Evolutionary conservation across 2,113 vertebrate species (phyloP), one percentile per base, ranked within the genome.

Genomic region (Lagopus leucura): DNA sequence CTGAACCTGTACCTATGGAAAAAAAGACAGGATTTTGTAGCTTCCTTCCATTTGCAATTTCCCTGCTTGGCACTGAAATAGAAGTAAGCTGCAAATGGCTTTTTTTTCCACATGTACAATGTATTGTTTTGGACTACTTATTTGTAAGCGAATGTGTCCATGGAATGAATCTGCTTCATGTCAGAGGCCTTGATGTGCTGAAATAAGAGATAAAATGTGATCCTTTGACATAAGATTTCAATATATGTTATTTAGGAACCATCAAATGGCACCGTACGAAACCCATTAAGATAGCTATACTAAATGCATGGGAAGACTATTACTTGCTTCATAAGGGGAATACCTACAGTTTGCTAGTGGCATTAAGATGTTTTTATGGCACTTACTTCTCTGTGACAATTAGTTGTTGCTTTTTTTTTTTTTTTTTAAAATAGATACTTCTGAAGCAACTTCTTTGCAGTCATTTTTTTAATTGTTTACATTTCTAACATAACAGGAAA

Each of bases 391-490:
- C 48, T 21, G 28, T 69, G 86, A 93, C 11, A 86, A 93, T 45
- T 24, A 69, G 40, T 18, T 64, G 10, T 2, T 50, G 48, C 6
- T 50, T 22, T 22, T 48, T 7, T 76, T 94, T 50, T 6, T 76
- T 94, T 60, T 5, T 85, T 95, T 76, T 94, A n/a, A n/a, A 96
- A 55, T 7, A 80, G 45, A 28, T 45, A 45, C 60, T 81, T 86
- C 63, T 64, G 30, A 81, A 89, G 48, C 13, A 86, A 50, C 28
- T 95, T 30, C 13, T 89, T 13, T 54, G 40, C 17, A 71, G 24
- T 45, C 72, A 64, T 47, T 47, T 13, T 76, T 82, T 72, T 27
- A 78, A 52, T 32, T 65, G 20, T 54, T 89, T 80, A 4, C 55
- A 79, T 90, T 83, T 75, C 58, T 91, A 54, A 48, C 32, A 79